A percentile compares a stretch with the other conserved stretches of the same genome.
These are phyloP conservation scores for Trachymyrmex cornetzi DNA, from an alignment of 1,140 invertebrate genomes.

Conservation along the genomic window DNA sequence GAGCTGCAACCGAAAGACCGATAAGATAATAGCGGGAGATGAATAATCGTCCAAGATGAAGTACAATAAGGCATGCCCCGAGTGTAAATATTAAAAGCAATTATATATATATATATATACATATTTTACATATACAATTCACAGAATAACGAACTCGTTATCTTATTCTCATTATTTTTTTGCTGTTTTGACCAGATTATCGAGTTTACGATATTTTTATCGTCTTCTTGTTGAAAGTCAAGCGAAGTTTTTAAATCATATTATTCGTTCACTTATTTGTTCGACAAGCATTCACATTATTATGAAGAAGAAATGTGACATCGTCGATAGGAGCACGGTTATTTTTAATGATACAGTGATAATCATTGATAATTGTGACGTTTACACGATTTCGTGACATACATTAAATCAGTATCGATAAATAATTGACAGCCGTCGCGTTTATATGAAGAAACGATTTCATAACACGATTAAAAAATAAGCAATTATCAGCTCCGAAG, in stretches of 20 bases:
- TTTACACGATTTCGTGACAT: conserved; percentile 8
- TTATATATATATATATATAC: no score
- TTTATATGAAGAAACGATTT: conserved; percentile 7
- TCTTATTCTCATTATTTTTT: neutral
- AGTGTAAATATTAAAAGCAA: neutral
- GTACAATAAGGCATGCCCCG: neutral
- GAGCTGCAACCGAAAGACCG: conserved; percentile 46
- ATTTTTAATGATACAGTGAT: conserved; percentile 21
- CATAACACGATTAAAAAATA: conserved; percentile 21
- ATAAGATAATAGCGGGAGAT: conserved; percentile 67
- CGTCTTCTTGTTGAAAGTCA: neutral
- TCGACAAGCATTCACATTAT: neutral
- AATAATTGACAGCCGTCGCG: conserved; percentile 21
- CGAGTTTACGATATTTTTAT: neutral
- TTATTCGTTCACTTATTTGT: conserved; percentile 8
- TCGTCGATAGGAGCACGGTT: neutral
- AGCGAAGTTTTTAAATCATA: conserved; percentile 4
- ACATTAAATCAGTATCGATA: conserved; percentile 18
- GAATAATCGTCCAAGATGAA: conserved; percentile 6
- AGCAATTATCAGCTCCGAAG: neutral
- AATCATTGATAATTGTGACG: conserved; percentile 18
- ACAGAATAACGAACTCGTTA: neutral
- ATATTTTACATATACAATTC: conserved; percentile 7
- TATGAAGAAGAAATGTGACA: neutral
- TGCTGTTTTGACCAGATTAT: neutral